Evolutionary conservation across 2,888 invertebrate species (phyloP).

Genomic region (Parnassius glacialis): DNA sequence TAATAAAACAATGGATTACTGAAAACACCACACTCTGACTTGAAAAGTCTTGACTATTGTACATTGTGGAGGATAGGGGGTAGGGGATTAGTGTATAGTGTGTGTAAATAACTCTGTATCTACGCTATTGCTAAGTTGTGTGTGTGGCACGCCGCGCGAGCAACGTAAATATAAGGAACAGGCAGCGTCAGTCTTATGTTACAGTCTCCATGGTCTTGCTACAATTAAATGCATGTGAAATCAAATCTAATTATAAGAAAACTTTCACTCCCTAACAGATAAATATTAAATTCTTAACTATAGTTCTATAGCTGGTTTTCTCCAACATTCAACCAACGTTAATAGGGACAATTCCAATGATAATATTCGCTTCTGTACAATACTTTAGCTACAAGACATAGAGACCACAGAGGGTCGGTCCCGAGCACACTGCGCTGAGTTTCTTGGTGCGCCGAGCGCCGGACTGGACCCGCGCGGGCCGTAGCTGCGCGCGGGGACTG

Average conservation of each 20-base stretch:
- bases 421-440: constrained; percentile 43
- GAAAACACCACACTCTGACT: constrained; percentile 55
- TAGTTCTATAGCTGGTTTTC: too few species aligned
- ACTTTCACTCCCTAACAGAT: too few species aligned
- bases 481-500: constrained; percentile 71
- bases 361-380: background rate
- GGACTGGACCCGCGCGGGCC: constrained; percentile 63
- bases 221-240: background rate
- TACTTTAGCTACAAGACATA: background rate
- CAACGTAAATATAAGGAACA: constrained; percentile 45
- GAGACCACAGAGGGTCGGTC: constrained; percentile 29
- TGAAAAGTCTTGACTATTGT: constrained; percentile 64
- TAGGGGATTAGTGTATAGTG: constrained; percentile 53
- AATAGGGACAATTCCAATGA: background rate
- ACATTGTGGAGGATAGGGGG: constrained; percentile 69
- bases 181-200: constrained; percentile 67
- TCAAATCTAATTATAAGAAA: too few species aligned
- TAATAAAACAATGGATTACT: constrained; percentile 18
- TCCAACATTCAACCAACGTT: too few species aligned
- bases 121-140: constrained; percentile 53
- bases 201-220: constrained; percentile 31
- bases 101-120: constrained; percentile 66
- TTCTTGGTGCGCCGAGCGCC: constrained; percentile 74
- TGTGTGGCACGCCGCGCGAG: constrained; percentile 53
- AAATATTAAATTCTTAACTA: too few species aligned